Conservation (phyloP, 2,797 vertebrate genomes). For the Centroberyx gerrardi region DNA sequence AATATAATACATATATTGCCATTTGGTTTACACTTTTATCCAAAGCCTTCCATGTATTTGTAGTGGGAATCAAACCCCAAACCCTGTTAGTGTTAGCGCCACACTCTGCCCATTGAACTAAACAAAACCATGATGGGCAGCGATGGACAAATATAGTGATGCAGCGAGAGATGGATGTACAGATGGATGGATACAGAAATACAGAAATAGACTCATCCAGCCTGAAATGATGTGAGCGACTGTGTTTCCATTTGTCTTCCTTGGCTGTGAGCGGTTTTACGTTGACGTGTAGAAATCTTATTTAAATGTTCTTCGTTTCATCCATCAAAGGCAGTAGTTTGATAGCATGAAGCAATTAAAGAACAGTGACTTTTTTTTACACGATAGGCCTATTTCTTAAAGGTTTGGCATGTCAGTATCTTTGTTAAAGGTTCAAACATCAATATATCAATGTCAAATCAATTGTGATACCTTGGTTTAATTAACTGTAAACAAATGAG, state of each 20-base stretch:
- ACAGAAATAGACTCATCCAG: slow-evolving; percentile 49
- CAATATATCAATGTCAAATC: neutral
- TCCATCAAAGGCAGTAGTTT: neutral
- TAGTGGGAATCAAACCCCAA: slow-evolving; percentile 37
- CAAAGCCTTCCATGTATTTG: neutral
- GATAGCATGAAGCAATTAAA: neutral
- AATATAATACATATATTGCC: slow-evolving; percentile 24
- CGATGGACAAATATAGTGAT: slow-evolving; percentile 29
- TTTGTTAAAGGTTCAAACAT: neutral
- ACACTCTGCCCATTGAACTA: slow-evolving; percentile 31
- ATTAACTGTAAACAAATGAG: no score
- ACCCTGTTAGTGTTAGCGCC: slow-evolving; percentile 19
- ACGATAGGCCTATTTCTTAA: neutral
- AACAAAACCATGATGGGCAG: slow-evolving; percentile 47
- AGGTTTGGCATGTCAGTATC: neutral
- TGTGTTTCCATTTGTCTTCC: slow-evolving; percentile 40
- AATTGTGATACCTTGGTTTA: no score
- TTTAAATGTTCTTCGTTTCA: slow-evolving; percentile 35
- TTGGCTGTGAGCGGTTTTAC: slow-evolving; percentile 46
- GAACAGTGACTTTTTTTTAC: neutral
- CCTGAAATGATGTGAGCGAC: slow-evolving; percentile 54
- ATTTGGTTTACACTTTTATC: slow-evolving; percentile 30
- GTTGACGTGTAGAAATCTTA: slow-evolving; percentile 11
- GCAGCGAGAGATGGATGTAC: slow-evolving; percentile 42
- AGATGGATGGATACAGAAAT: slow-evolving; percentile 50